Base-by-base conservation (phyloP, 2,888 invertebrate species). In the Pseudococcus viburni region DNA sequence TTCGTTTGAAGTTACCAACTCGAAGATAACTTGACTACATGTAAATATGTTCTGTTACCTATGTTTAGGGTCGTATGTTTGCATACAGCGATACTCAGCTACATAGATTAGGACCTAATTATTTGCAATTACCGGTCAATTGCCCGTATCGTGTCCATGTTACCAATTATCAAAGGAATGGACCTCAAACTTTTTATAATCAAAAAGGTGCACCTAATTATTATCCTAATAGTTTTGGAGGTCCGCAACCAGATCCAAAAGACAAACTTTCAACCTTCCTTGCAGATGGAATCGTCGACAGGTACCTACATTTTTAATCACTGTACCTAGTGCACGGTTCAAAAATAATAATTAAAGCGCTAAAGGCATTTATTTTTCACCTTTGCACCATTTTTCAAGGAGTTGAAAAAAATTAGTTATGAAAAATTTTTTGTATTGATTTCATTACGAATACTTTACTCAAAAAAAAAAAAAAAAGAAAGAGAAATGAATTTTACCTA, bases 151-250 rank as follows among this genome's bases (percentile, higher is more conserved):
- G 92, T 90, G 91, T 92, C 90, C 90, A 84, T 39, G 89, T 91
- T 12, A 83, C 90, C 19, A 97, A 98, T 92, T 98, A 96, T 91
- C 97, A 98, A 92, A 94, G 99, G 64, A 98, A 99, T 91, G 99
- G 98, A 0, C 94, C 95, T 4, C 95, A 95, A 93, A 93, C 94
- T 73, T 93, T 95, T 12, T 94, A 94, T 90, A 98, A 97, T 92
- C 97, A 98, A 92, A 95, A 94, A 8, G 96, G 95, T 39, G 95
- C 96, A 6, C 99, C 99, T 6, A 99, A 99, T 92, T 99, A 99
- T 92, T 98, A 94, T 93, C 99, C 99, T 0, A 99, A 99, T 93
- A 98, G 98, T 89, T 99, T 98, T 92, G 93, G 94, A 89, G 99
- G 98, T 0, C 98, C 98, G 0, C 94, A 94, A 90, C 94, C 94